phyloP scores from a whole-genome alignment of 1,140 invertebrate species.

The Atopsyche davidsoni region DNA sequence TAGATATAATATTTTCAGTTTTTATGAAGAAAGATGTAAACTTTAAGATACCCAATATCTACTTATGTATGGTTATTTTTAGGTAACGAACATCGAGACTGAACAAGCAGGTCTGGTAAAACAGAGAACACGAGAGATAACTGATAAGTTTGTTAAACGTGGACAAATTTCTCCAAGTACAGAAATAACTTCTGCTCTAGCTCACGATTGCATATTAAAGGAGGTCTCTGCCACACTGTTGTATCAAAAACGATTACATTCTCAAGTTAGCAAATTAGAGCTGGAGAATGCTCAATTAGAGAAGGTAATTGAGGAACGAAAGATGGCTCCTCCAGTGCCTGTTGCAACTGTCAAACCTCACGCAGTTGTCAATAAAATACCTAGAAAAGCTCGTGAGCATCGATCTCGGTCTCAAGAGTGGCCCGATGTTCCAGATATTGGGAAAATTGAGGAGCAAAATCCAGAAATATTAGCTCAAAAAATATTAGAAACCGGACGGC shows the following conservation, averaged over 20 bases:
- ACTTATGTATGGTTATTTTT: conserved; percentile 19
- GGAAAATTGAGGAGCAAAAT: conserved; percentile 87
- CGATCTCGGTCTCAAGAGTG: conserved; percentile 79
- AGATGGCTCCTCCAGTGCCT: conserved; percentile 50
- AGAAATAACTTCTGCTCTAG: conserved; percentile 58
- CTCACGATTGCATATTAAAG: conserved; percentile 73
- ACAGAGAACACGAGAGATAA: conserved; percentile 61
- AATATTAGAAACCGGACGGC: conserved; percentile 79
- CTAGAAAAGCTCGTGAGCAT: conserved; percentile 64
- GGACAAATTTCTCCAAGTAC: conserved; percentile 46
- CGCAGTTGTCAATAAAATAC: conserved; percentile 42
- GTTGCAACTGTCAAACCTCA: conserved; percentile 45
- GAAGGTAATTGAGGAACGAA: conserved; percentile 58
- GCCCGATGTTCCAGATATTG: conserved; percentile 83
- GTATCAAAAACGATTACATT: conserved; percentile 73
- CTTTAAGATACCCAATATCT: background rate
- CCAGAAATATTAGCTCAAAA: conserved; percentile 84
- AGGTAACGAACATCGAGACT: conserved; percentile 55
- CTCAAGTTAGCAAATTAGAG: conserved; percentile 68
- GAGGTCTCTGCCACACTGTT: conserved; percentile 78
- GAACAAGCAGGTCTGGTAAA: conserved; percentile 64
- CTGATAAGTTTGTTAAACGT: conserved; percentile 56
- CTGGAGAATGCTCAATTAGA: conserved; percentile 69
- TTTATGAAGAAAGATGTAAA: conserved; percentile 3
- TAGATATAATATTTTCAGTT: conserved; percentile 40